phyloP scores from a whole-genome alignment of 1,140 invertebrate genomes.

The Lepidurus apus region DNA sequence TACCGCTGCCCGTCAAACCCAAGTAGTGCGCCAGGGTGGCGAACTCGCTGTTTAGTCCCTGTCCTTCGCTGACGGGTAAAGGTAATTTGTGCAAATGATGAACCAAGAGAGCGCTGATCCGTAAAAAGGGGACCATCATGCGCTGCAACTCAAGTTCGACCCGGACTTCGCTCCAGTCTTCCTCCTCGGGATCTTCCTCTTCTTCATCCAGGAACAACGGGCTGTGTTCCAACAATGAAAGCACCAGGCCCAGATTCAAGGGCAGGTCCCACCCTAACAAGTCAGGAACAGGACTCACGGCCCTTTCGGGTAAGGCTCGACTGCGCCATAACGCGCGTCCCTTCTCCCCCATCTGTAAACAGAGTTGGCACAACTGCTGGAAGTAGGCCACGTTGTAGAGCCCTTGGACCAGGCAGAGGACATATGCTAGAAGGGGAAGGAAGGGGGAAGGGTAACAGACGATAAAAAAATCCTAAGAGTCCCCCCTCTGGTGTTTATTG shows the following conservation, averaged over 20 bases:
- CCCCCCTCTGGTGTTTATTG: background rate
- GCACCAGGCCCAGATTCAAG: constrained; percentile 43
- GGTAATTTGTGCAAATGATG: constrained; percentile 78
- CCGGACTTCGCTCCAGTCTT: constrained; percentile 50
- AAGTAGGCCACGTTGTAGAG: constrained; percentile 84
- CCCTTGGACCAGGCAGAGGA: constrained; percentile 73
- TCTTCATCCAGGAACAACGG: constrained; percentile 43
- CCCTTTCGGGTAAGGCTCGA: constrained; percentile 34
- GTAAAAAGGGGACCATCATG: constrained; percentile 73
- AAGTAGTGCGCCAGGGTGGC: constrained; percentile 65
- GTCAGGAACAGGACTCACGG: background rate
- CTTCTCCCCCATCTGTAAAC: constrained; percentile 54
- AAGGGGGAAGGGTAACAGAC: constrained; percentile 34
- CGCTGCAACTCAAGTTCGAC: constrained; percentile 48
- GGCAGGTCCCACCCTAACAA: constrained; percentile 25
- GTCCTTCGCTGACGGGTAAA: constrained; percentile 51
- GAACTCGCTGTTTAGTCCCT: constrained; percentile 53
- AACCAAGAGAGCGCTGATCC: constrained; percentile 72
- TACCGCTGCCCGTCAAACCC: constrained; percentile 44
- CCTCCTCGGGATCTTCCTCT: constrained; percentile 6
- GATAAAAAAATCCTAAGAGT: constrained; percentile 24
- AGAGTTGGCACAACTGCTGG: constrained; percentile 69
- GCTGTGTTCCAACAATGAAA: constrained; percentile 44
- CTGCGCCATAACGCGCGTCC: constrained; percentile 46
- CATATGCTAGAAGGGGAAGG: constrained; percentile 56